Base-by-base conservation (phyloP, 2,888 invertebrate genomes). In the Drosophila ezoana region DNA sequence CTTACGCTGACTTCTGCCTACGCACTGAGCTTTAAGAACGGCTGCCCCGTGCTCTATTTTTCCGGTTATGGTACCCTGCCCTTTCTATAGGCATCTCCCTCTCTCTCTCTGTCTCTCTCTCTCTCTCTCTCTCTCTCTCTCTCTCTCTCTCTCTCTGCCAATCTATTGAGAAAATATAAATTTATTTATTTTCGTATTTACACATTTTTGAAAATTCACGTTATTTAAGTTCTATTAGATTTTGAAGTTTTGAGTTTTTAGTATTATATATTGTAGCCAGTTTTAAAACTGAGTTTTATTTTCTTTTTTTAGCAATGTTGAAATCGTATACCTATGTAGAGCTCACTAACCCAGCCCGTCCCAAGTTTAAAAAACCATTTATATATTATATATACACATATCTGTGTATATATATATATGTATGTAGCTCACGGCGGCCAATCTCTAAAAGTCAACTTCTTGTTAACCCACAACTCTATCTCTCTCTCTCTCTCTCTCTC, bases 251-350 rank as follows among this genome's bases (percentile, higher is more conserved):
- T 13, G 38, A 54, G 32, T 48, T 52, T 33, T 43, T 37, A 47
- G 37, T 48, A 38, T 33, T 18, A 41, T 47, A 20, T 40, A 38
- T 62, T 52, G 66, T 75, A 71, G 71, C 40, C 4, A 13, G 13
- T 44, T 44, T 37, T 58, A 45, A 9, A 28, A 52, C 14, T 58
- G 20, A 68, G 44, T 78, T 65, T 57, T 59, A 44, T 16, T 65
- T 72, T 68, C 23, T 65, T 59, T 63, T 47, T 23, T 60, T 72
- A 66, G 35, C 14, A 16, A 13, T 35, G 35, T 53, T 59, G 13
- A 38, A 38, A 56, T 60, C 45, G 8, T 23, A 35, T 53, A 64
- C 47, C 48, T 72, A 69, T 73, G 69, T 76, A 76, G 73, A 61
- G 45, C 18, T 72, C 61, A 69, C 57, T 73, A 72, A 61, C 43